Evolutionary conservation across 2,888 invertebrate species (phyloP).

Genomic region (Acleris literana): DNA sequence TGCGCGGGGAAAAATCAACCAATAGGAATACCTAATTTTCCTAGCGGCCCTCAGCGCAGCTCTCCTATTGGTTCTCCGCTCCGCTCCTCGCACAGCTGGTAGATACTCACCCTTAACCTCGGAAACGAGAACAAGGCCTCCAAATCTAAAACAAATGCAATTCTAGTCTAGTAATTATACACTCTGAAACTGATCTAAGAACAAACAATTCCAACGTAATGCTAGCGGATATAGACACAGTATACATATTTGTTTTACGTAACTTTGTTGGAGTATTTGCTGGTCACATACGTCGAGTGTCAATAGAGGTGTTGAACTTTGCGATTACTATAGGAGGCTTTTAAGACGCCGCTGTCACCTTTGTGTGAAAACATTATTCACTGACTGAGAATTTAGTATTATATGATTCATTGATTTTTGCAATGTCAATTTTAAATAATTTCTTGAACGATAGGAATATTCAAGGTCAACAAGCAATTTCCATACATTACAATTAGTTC

Average conservation of each 20-base stretch:
- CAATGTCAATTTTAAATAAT: too few relatives aligned
- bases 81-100: too few relatives aligned
- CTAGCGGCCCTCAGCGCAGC: too few relatives aligned
- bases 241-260: conserved; percentile 32
- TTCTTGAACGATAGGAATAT: too few relatives aligned
- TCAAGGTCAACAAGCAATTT: too few relatives aligned
- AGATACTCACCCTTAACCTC: neutral
- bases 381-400: neutral
- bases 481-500: too few relatives aligned
- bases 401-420: too few relatives aligned
- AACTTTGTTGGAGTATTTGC: conserved; percentile 36
- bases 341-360: conserved; percentile 11
- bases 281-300: conserved; percentile 7
- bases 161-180: neutral
- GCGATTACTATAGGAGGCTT: conserved; percentile 21
- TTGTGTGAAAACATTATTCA: neutral
- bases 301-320: conserved; percentile 19
- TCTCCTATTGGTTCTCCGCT: too few relatives aligned
- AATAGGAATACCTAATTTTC: too few relatives aligned
- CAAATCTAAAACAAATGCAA: neutral
- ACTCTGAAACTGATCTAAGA: neutral
- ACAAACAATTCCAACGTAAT: conserved; percentile 2
- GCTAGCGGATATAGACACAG: conserved; percentile 1
- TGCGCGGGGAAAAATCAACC: too few relatives aligned
- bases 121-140: neutral